Evolutionary conservation across 2,797 vertebrate genomes (phyloP).

Genomic region (Ctenosaura bakeri): DNA sequence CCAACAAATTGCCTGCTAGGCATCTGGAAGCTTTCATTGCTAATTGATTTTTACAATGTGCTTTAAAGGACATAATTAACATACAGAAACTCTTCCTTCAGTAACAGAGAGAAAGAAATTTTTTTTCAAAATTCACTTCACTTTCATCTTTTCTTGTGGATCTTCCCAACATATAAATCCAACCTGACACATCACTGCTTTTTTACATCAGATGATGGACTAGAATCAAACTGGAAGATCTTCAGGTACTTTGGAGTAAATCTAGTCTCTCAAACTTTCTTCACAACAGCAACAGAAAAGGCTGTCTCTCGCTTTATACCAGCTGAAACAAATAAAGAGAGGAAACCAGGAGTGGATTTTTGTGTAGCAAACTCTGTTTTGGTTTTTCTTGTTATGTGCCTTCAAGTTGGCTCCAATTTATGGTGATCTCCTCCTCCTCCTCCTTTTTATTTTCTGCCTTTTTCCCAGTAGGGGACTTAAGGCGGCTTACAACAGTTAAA

Average conservation of each 20-base stretch:
- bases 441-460: too few relatives aligned
- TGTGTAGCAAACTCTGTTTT: background rate
- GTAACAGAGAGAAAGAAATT: constrained; percentile 48
- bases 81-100: constrained; percentile 56
- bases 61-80: constrained; percentile 69
- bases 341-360: background rate
- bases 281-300: background rate
- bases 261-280: background rate
- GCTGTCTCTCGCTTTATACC: background rate
- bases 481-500: too few relatives aligned
- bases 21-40: constrained; percentile 59
- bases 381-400: too few relatives aligned
- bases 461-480: too few relatives aligned
- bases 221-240: background rate
- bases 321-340: background rate
- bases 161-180: constrained; percentile 19
- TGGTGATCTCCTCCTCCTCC: too few relatives aligned
- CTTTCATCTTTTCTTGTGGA: constrained; percentile 70
- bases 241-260: background rate
- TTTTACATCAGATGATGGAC: background rate
- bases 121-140: constrained; percentile 65
- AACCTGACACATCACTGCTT: too few relatives aligned
- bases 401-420: too few relatives aligned
- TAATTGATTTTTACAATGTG: constrained; percentile 70
- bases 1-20: constrained; percentile 60